Evolutionary conservation across 2,797 vertebrate species (phyloP), one percentile per base, ranked within the genome.

Genomic region (Cichlasoma orientale): DNA sequence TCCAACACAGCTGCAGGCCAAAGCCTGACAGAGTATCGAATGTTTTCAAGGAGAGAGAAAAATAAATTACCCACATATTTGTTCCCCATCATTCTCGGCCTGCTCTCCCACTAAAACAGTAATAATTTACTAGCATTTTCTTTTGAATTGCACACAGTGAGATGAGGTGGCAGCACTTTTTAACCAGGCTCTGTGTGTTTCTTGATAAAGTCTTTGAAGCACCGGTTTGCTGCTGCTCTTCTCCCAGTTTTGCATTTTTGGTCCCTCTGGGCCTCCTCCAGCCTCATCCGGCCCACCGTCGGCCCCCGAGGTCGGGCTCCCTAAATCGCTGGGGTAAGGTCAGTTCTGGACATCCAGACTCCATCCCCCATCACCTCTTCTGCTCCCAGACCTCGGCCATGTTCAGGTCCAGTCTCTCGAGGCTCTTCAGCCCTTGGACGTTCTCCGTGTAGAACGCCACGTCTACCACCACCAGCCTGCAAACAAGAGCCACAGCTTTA

Each of bases 321-420:
- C 3, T 4, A 55, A 52, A 12, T 33, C 10, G 23, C 63, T 29
- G 41, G 27, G 63, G 18, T 68, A 50, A 50, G 63, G 25, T 50
- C 25, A 29, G 72, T 59, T 59, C 61, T 18, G 72, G 69, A 78
- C 23, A 55, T 78, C 50, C 5, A 1, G 69, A 55, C 25, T 81
- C 79, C 27, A 13, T 78, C 89, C 80, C 68, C 82, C 82, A 96
- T 99, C 98, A 99, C 97, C 98, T 99, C 96, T 99, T 99, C 96
- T 97, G 97, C 94, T 99, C 98, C 98, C 98, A 99, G 89, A 99
- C 98, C 91, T 99, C 98, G 0, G 93, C 95, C 98, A 99, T 97
- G 94, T 97, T 98, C 85, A 99, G 94, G 93, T 98, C 96, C 75
- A 99, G 93, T 41, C 88, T 88, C 92, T 98, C 97, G 78, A 99